Conservation (phyloP, 1,140 invertebrate genomes). For the Orius insidiosus region DNA sequence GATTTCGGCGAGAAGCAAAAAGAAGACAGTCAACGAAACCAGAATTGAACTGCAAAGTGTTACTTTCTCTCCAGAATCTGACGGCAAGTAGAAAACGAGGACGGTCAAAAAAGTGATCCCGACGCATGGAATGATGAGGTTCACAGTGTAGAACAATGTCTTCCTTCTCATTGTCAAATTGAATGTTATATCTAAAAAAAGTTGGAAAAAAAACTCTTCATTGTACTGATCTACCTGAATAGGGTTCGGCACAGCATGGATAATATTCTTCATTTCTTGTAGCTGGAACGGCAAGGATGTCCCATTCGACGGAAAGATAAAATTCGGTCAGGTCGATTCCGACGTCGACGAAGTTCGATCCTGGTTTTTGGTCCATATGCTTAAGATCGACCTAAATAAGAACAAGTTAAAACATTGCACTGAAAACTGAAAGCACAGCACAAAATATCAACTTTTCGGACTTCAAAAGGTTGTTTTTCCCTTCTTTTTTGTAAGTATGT, state of each 20-base stretch:
- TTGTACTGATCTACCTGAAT: slow-evolving; percentile 42
- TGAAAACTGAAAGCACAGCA: too few relatives aligned
- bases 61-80: slow-evolving; percentile 87
- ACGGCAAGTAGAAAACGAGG: slow-evolving; percentile 88
- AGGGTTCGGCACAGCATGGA: slow-evolving; percentile 64
- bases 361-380: slow-evolving; percentile 58
- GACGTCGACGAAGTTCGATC: slow-evolving; percentile 57
- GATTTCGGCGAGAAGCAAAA: slow-evolving; percentile 89
- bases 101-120: slow-evolving; percentile 86
- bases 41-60: slow-evolving; percentile 94
- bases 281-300: slow-evolving; percentile 75
- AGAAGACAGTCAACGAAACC: slow-evolving; percentile 95
- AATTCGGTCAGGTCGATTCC: slow-evolving; percentile 83
- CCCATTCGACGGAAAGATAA: slow-evolving; percentile 90
- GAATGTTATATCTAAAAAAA: slow-evolving; percentile 73
- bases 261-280: slow-evolving; percentile 83
- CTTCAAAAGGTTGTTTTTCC: too few relatives aligned
- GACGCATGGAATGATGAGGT: slow-evolving; percentile 78
- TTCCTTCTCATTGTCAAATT: slow-evolving; percentile 87
- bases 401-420: slow-evolving; percentile 16
- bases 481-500: too few relatives aligned
- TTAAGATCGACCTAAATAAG: slow-evolving; percentile 67
- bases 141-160: slow-evolving; percentile 82
- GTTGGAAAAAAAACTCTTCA: not conserved
- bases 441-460: too few relatives aligned